Evolutionary conservation across 1,140 invertebrate species (phyloP).

Genomic region (Lamellibrachia luymesi): DNA sequence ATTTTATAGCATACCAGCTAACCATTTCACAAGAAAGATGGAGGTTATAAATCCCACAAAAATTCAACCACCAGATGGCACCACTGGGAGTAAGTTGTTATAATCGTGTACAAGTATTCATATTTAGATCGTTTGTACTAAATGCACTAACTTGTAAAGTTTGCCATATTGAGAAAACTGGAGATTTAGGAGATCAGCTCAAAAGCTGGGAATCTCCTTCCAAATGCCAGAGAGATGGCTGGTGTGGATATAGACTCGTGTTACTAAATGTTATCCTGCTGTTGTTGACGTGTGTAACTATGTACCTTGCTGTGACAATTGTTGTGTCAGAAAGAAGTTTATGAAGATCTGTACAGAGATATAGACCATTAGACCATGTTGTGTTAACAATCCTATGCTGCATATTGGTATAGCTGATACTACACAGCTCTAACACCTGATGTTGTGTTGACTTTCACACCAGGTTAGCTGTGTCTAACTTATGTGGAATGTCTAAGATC

Average conservation of each 20-base stretch:
- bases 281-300: neutral
- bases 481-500: neutral
- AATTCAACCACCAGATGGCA: neutral
- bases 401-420: neutral
- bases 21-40: neutral
- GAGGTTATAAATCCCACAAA: neutral
- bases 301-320: neutral
- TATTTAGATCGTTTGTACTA: neutral
- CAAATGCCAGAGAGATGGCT: too few species aligned
- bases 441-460: neutral
- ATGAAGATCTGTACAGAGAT: neutral
- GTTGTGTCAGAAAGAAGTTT: neutral
- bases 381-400: neutral
- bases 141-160: neutral
- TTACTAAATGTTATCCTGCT: too few species aligned
- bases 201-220: neutral
- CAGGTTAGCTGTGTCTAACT: neutral
- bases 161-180: neutral
- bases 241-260: too few species aligned
- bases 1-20: neutral
- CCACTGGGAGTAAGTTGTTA: neutral
- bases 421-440: neutral
- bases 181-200: neutral
- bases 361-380: neutral
- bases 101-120: neutral